Conservation (phyloP, 1,140 invertebrate genomes). For the Calliphora vicina region DNA sequence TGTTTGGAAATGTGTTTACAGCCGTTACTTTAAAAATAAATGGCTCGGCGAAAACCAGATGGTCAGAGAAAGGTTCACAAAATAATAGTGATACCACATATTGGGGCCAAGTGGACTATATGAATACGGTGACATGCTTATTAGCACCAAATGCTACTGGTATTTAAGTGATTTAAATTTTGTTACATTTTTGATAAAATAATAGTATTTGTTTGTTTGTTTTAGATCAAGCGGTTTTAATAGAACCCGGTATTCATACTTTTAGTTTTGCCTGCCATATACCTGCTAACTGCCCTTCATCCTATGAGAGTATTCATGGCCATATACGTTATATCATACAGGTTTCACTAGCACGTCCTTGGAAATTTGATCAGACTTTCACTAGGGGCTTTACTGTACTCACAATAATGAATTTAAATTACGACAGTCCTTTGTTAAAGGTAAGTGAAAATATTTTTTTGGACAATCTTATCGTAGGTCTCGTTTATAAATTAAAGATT, state of each 20-base stretch:
- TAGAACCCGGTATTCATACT: slow-evolving; percentile 63
- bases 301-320: slow-evolving; percentile 20
- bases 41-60: neutral
- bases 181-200: neutral
- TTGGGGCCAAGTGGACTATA: slow-evolving; percentile 20
- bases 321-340: slow-evolving; percentile 35
- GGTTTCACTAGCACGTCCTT: slow-evolving; percentile 31
- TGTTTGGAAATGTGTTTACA: neutral
- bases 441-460: neutral
- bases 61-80: neutral
- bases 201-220: neutral
- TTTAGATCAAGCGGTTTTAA: neutral
- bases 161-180: neutral
- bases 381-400: slow-evolving; percentile 18
- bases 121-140: neutral
- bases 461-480: too few relatives aligned
- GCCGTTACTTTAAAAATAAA: neutral
- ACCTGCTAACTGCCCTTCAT: slow-evolving; percentile 62
- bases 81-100: neutral
- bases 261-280: slow-evolving; percentile 67
- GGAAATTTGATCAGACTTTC: slow-evolving; percentile 36
- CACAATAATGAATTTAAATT: slow-evolving; percentile 23
- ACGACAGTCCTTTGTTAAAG: neutral
- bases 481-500: too few relatives aligned
- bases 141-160: neutral